Conservation (phyloP, 2,888 invertebrate species). For the Epirrita christyi region DNA sequence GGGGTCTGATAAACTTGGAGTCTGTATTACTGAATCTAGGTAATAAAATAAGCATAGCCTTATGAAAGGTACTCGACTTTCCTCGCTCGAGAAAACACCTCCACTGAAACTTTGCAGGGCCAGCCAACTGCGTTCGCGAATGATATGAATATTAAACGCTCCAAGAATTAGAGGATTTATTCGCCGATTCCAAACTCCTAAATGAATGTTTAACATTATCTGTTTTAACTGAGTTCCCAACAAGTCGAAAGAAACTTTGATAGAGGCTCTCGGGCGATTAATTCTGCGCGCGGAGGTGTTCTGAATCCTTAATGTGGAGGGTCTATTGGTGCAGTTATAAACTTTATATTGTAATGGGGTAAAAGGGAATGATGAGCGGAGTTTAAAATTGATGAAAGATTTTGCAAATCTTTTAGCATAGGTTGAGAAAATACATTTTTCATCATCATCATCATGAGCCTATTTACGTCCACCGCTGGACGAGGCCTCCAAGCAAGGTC, state of each 20-base stretch:
- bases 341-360: slow-evolving; percentile 27
- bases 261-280: slow-evolving; percentile 82
- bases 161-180: slow-evolving; percentile 82
- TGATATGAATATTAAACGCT: slow-evolving; percentile 84
- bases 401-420: too few species aligned
- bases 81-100: slow-evolving; percentile 7
- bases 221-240: slow-evolving; percentile 79
- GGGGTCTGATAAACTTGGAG: too few species aligned
- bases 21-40: too few species aligned
- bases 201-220: slow-evolving; percentile 85
- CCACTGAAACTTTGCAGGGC: slow-evolving; percentile 13
- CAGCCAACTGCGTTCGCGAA: slow-evolving; percentile 22
- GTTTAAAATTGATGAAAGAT: too few species aligned
- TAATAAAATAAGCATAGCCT: not conserved
- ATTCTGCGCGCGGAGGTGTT: slow-evolving; percentile 77
- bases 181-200: slow-evolving; percentile 78
- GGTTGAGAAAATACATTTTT: too few species aligned
- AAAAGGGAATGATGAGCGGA: slow-evolving; percentile 10
- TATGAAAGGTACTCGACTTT: not conserved
- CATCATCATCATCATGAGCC: too few species aligned
- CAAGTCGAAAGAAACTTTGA: slow-evolving; percentile 82
- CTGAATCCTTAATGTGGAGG: slow-evolving; percentile 79
- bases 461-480: too few species aligned
- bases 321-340: slow-evolving; percentile 34
- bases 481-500: too few species aligned